phyloP scores from a whole-genome alignment of 2,113 vertebrate species.

The Sclerurus mexicanus region DNA sequence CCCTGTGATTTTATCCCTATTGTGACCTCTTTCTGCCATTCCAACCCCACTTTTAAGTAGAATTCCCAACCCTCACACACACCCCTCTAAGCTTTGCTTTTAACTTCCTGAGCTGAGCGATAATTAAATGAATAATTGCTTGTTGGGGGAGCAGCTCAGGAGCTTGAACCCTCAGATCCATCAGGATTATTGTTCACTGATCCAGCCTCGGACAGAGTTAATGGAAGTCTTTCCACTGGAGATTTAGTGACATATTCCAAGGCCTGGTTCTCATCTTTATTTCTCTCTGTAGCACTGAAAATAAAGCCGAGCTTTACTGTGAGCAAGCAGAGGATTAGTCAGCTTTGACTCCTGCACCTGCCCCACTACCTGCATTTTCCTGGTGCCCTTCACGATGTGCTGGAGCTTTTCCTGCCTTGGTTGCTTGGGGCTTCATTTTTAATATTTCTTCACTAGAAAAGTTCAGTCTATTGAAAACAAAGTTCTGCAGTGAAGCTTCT shows the following conservation, averaged over 20 bases:
- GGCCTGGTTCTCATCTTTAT: background rate
- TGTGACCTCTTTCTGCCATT: background rate
- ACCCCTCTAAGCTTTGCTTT: background rate
- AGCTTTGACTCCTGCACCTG: background rate
- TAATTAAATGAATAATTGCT: background rate
- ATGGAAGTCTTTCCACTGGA: background rate
- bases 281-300: background rate
- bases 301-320: background rate
- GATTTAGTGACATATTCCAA: background rate
- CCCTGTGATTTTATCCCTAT: background rate
- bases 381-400: background rate
- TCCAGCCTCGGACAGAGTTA: background rate
- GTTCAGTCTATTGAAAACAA: background rate
- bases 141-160: constrained; percentile 6
- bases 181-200: background rate
- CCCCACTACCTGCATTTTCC: background rate
- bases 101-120: background rate
- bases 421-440: background rate
- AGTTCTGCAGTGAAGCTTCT: background rate
- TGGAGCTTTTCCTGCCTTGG: background rate
- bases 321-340: background rate
- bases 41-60: background rate
- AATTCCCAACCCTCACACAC: background rate
- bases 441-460: background rate
- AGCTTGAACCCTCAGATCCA: background rate